Evolutionary conservation across 2,113 vertebrate species (phyloP).

Genomic region (Catharus minimus): DNA sequence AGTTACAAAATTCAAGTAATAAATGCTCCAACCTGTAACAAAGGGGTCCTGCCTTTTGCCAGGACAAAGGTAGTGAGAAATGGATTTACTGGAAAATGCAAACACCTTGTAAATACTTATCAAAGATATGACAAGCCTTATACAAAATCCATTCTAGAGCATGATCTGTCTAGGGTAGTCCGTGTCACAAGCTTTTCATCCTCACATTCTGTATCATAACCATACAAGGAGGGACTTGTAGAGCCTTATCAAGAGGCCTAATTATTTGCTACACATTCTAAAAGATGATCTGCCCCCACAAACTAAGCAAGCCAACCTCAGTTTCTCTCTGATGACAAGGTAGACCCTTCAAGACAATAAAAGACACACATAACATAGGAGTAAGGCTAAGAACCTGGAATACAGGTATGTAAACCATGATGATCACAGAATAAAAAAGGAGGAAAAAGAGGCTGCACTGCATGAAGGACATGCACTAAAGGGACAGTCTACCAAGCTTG

Average conservation of each 20-base stretch:
- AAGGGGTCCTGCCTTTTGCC: neutral
- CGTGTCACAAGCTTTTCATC: accelerated
- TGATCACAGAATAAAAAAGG: neutral
- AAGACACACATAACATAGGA: neutral
- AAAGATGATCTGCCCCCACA: accelerated
- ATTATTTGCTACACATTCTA: neutral
- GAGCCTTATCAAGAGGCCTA: neutral
- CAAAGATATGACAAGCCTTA: neutral
- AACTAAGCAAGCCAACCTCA: neutral
- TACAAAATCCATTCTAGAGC: neutral
- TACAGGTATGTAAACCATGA: neutral
- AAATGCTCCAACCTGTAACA: neutral
- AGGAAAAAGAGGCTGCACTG: neutral
- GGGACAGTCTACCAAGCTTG: neutral
- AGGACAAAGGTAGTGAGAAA: neutral
- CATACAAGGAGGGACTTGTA: neutral
- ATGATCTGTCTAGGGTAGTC: neutral
- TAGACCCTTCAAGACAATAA: accelerated
- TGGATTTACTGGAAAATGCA: neutral
- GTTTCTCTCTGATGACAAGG: neutral
- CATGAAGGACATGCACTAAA: neutral
- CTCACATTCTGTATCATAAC: neutral
- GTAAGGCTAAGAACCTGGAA: neutral
- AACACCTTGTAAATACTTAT: neutral
- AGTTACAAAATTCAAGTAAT: neutral